Conservation (phyloP, 2,888 invertebrate species). For the Lochmaea capreae region DNA sequence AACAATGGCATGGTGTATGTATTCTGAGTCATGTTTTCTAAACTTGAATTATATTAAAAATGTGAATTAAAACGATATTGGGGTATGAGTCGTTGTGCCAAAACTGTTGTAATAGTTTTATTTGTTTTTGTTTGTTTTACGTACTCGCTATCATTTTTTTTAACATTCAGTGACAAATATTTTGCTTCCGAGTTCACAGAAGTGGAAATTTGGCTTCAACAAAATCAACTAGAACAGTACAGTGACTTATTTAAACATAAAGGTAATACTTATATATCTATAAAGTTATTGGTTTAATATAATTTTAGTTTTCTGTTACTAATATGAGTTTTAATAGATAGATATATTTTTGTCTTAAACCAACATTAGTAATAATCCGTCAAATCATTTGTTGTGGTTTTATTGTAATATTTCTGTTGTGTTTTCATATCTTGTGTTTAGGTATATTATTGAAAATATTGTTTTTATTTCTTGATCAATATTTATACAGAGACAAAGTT, state of each 20-base stretch:
- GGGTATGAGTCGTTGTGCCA: slow-evolving; percentile 64
- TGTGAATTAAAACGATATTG: slow-evolving; percentile 42
- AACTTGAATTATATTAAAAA: slow-evolving; percentile 34
- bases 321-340: too few relatives aligned
- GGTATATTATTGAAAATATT: too few relatives aligned
- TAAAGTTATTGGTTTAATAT: background rate
- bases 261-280: slow-evolving; percentile 69
- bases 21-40: background rate
- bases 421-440: too few relatives aligned
- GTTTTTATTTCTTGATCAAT: too few relatives aligned
- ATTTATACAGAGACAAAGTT: too few relatives aligned
- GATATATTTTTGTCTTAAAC: too few relatives aligned
- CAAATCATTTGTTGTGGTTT: too few relatives aligned
- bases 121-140: slow-evolving; percentile 67
- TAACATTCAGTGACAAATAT: slow-evolving; percentile 65
- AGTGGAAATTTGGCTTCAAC: slow-evolving; percentile 81
- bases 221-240: slow-evolving; percentile 78
- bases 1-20: slow-evolving; percentile 11
- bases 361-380: too few relatives aligned
- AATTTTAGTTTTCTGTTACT: too few relatives aligned
- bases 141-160: slow-evolving; percentile 66
- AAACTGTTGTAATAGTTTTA: slow-evolving; percentile 66
- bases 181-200: slow-evolving; percentile 64
- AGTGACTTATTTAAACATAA: slow-evolving; percentile 77
- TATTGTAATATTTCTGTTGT: too few relatives aligned